phyloP scores from a whole-genome alignment of 2,113 vertebrate species.

The Spermophilus dauricus region DNA sequence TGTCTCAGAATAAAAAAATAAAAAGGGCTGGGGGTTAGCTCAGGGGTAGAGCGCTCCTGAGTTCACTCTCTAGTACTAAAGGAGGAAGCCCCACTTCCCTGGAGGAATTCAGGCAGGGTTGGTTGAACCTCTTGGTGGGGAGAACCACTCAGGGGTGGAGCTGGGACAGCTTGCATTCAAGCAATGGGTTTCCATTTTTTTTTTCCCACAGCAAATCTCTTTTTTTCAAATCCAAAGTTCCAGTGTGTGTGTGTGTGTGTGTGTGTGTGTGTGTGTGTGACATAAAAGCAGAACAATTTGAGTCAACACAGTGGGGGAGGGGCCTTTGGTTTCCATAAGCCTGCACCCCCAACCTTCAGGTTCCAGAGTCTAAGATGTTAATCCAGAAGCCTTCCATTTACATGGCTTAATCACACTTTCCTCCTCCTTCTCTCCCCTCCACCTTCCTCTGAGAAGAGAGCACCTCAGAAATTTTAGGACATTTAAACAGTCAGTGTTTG shows the following conservation, averaged over 20 bases:
- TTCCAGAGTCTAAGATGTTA: background rate
- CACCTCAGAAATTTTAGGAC: background rate
- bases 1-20: background rate
- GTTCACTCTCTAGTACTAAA: background rate
- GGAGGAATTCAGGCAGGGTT: background rate
- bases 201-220: background rate
- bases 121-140: background rate
- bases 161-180: background rate
- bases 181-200: background rate
- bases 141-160: background rate
- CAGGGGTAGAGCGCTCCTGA: background rate
- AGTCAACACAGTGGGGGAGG: background rate
- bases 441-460: background rate
- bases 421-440: fast-evolving
- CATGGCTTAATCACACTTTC: background rate
- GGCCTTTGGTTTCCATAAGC: background rate
- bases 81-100: background rate
- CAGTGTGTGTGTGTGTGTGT: background rate
- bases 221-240: background rate
- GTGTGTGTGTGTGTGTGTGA: background rate
- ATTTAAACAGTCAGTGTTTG: background rate
- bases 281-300: background rate
- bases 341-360: background rate
- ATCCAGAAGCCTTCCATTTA: background rate
- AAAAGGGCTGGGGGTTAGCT: background rate